Base-by-base conservation (phyloP, 2,888 invertebrate genomes). In the Agrilus cyanescens region DNA sequence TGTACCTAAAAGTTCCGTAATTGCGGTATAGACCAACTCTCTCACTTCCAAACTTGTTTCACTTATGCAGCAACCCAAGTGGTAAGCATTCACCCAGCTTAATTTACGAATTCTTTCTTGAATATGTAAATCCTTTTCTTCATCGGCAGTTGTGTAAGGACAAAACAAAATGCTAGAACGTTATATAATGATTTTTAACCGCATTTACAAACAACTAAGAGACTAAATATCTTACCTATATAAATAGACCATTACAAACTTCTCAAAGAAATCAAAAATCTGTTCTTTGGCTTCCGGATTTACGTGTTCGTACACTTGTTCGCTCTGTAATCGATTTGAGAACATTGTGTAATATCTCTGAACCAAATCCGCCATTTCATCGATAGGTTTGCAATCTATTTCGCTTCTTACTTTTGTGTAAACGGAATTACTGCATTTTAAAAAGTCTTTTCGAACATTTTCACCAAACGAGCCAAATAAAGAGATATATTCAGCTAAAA, bases 61-160 rank as follows among this genome's bases (percentile, higher is more conserved):
- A 59, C 93, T 88, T 49, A 98, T 84, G 54, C 83, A 79, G 57
- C 95, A 93, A 58, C 95, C 95, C 43, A 98, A 75, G 67, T 95
- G 93, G 48, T 85, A 82, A 39, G 91, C 85, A 45, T 90, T 90
- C 7, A 99, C 89, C 98, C 98, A 98, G 65, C 90, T 88, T 42
- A 99, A 71, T 61, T 90, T 88, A 37, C 97, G 81, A 56, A 98
- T 97, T 45, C 95, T 81, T 51, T 85, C 87, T 57, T 97, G 96
- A 60, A 97, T 82, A 34, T 79, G 79, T 32, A 96, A 76, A 73
- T 98, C 98, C 56, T 85, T 83, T 51, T 96, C 93, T 69, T 95
- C 95, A 60, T 97, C 96, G 32, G 82, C 81, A 1, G 91, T 90
- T 32, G 85, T 83, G 38, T 76, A 76, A 1, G 94, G 90, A 50